Base-by-base conservation (phyloP, 2,888 invertebrate genomes). In the Caenorhabditis sp. region DNA sequence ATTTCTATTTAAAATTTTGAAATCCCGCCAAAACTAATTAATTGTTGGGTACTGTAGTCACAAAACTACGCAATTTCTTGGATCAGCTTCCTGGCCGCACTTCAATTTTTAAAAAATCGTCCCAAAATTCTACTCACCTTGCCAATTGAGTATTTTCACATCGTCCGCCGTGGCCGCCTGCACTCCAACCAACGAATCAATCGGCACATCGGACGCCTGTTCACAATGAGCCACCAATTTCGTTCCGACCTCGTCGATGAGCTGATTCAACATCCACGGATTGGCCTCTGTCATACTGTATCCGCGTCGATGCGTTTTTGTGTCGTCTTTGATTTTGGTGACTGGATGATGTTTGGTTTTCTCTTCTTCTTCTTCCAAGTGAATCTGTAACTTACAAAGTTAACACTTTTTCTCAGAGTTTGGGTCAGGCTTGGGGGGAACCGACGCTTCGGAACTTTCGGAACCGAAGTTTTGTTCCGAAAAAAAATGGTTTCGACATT, bases 161-260 rank as follows among this genome's bases (percentile, higher is more conserved):
- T 97, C 97, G 84, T 96, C 95, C 77, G 93, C 92, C 79, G 93
- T 93, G 86, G 94, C 94, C 0, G 94, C 95, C 66, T 94, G 93
- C 17, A 94, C 90, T 37, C 96, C 95, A 77, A 94, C 93, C 77
- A 93, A 89, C 66, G 89, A 88, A 82, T 93, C 92, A 1, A 81
- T 78, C 2, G 87, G 86, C 17, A 84, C 77, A 54, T 89, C 89
- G 6, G 89, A 88, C 8, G 89, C 87, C 88, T 95, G 95, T 89
- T 97, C 97, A 87, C 95, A 95, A 88, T 96, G 97, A 31, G 95
- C 97, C 1, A 97, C 93, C 58, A 94, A 93, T 88, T 95, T 95
- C 86, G 94, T 94, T 84, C 94, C 94, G 0, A 93, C 94, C 83
- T 91, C 91, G 82, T 94, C 92, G 64, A 97, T 95, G 79, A 99